These are phyloP conservation scores for Polyploca ridens DNA, from an alignment of 2,888 invertebrate genomes.

Conservation along the genomic window DNA sequence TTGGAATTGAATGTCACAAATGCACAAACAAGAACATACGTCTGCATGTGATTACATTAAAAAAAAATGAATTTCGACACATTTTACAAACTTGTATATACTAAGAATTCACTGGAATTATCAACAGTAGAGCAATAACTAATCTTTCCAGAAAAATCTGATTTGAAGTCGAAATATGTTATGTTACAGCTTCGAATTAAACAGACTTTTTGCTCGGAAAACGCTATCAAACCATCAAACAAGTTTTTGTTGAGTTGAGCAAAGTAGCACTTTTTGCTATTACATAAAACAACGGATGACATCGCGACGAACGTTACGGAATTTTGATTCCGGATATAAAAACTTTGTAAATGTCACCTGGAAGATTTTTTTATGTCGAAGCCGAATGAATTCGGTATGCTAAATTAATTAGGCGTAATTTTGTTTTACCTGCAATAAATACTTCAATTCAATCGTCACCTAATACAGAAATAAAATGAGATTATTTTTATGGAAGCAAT, in stretches of 20 bases:
- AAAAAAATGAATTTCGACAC: too few species aligned
- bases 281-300: conserved; percentile 44
- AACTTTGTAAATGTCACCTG: conserved; percentile 30
- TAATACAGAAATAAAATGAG: conserved; percentile 10
- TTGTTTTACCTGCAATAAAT: background rate
- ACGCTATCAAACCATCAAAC: conserved; percentile 17
- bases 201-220: background rate
- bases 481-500: conserved; percentile 35
- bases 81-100: too few species aligned
- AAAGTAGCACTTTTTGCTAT: conserved; percentile 33
- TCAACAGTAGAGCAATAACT: background rate
- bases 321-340: conserved; percentile 47
- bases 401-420: too few species aligned
- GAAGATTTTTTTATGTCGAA: conserved; percentile 9
- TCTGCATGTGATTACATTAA: too few species aligned
- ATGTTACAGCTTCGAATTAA: background rate
- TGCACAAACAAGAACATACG: too few species aligned
- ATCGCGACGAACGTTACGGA: conserved; percentile 54
- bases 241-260: conserved; percentile 24
- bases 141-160: background rate
- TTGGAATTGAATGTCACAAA: background rate
- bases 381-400: conserved; percentile 12
- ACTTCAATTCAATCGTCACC: background rate
- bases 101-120: background rate
- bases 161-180: background rate